Evolutionary conservation across 2,797 vertebrate genomes (phyloP).

Genomic region (Acridotheres tristis): DNA sequence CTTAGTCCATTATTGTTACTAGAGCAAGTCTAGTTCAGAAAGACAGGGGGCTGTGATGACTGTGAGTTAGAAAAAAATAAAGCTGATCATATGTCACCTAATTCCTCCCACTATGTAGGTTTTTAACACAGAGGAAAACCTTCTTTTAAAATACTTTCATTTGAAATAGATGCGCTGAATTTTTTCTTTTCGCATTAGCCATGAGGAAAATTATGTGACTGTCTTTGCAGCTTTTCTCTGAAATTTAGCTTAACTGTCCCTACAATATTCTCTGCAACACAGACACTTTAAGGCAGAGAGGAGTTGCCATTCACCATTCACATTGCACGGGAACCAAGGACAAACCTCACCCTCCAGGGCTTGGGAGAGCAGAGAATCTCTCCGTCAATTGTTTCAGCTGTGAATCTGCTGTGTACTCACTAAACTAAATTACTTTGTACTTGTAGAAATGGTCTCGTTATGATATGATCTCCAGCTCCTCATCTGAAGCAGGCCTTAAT

Average conservation of each 20-base stretch:
- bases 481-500: background rate
- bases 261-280: rapidly evolving
- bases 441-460: background rate
- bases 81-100: background rate
- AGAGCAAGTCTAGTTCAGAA: background rate
- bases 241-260: background rate
- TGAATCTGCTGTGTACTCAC: rapidly evolving
- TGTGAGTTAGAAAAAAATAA: background rate
- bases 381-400: background rate
- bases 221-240: background rate
- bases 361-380: background rate
- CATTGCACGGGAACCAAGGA: background rate
- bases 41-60: background rate
- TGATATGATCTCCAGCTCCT: background rate
- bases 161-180: background rate
- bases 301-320: background rate
- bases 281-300: background rate
- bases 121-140: background rate
- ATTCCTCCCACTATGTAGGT: background rate
- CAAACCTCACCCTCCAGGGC: background rate
- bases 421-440: background rate
- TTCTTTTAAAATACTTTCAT: background rate
- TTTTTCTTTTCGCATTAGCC: background rate
- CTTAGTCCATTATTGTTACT: background rate
- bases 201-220: background rate